Evolutionary conservation across 2,113 vertebrate genomes (phyloP), one percentile per base, ranked within the genome.

Genomic region (Pomatostomus ruficeps): DNA sequence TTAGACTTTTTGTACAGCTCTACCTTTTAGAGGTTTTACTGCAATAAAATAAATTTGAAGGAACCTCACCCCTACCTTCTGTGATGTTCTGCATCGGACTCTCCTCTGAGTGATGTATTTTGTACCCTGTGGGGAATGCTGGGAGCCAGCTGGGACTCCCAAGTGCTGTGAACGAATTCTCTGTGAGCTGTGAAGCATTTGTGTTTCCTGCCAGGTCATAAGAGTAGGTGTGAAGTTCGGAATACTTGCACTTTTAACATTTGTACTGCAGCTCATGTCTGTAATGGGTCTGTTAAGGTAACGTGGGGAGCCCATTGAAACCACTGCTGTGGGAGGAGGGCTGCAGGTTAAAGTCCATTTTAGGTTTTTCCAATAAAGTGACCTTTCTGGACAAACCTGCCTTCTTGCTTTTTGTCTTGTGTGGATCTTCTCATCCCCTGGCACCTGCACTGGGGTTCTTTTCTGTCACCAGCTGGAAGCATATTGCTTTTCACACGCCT

Each of bases 1-100:
- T 95, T 97, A 97, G 96, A 81, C 59, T 96, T 97, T 98, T 98
- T 98, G 97, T 98, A 98, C 98, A 98, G 98, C 95, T 97, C 91
- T 95, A 68, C 95, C 96, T 98, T 98, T 97, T 97, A 97, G 97
- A 98, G 96, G 85, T 97, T 97, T 97, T 96, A 96, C 95, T 95
- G 97, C 98, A 98, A 98, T 98, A 98, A 98, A 93, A 87, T 67
- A 58, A 89, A 88, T 96, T 87, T 88, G 90, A 88, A 96, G 97
- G 93, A 96, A 63, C 67, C 95, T 92, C 91, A 84, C 81, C 97
- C 96, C 96, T 96, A 87, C 57, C 79, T 94, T 94, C 88, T 63
- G 19, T 81, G 59, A 65, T 83, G 85, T 81, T 81, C 91, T 93
- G 88, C 89, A 97, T 88, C 24, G 16, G 96, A 91, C 91, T 96